These are phyloP conservation scores for Silurus aristotelis DNA, from an alignment of 2,797 vertebrate species.

Conservation along the genomic window DNA sequence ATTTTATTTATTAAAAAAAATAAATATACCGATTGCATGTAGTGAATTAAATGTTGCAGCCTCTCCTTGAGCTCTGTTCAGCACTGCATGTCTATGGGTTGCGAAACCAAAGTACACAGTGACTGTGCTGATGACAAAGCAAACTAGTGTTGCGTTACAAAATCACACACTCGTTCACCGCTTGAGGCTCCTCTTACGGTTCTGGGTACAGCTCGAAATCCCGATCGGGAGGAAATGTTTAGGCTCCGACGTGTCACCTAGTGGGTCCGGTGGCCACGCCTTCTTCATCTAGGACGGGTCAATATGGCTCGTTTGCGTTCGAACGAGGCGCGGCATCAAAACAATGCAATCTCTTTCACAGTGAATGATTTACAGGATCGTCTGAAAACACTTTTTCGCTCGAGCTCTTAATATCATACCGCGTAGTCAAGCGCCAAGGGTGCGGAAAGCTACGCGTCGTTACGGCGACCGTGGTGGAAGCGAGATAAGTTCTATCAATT, in stretches of 20 bases:
- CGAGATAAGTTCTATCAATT: conserved; percentile 1
- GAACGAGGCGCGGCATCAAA: neutral
- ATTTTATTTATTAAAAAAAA: no score
- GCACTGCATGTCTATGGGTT: neutral
- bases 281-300: neutral
- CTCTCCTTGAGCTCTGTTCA: neutral
- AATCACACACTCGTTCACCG: neutral
- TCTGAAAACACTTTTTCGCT: no score
- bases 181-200: neutral
- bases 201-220: neutral
- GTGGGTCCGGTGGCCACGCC: neutral
- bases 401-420: no score
- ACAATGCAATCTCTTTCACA: neutral
- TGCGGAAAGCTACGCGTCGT: neutral
- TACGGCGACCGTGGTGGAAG: neutral
- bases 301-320: no score
- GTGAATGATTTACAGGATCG: no score
- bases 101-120: no score
- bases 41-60: neutral
- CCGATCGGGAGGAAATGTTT: neutral
- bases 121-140: neutral
- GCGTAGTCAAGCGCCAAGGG: neutral
- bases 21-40: neutral
- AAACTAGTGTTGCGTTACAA: neutral
- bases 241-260: neutral